Conservation (phyloP, 2,888 invertebrate species). For the Trichopoda pennipes region DNA sequence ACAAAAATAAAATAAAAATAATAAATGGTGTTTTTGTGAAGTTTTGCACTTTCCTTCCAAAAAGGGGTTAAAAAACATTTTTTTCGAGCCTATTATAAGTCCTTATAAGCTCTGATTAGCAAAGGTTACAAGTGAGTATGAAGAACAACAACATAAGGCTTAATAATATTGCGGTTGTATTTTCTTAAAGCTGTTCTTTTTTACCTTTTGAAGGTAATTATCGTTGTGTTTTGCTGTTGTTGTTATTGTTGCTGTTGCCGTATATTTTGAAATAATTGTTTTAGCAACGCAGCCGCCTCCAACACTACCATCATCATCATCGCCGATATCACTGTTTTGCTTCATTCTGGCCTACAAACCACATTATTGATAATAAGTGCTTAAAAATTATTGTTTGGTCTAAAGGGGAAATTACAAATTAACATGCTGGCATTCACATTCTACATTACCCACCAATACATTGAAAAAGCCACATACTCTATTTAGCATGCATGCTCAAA, state of each 20-base stretch:
- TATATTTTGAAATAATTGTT: constrained; percentile 60
- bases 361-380: constrained; percentile 52
- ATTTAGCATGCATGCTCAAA: background rate
- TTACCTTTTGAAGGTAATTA: constrained; percentile 59
- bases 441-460: background rate
- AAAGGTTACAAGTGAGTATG: constrained; percentile 47
- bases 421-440: constrained; percentile 33
- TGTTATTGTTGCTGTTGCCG: constrained; percentile 38
- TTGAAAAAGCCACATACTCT: background rate
- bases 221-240: constrained; percentile 46
- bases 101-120: constrained; percentile 42
- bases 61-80: constrained; percentile 45
- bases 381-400: constrained; percentile 44
- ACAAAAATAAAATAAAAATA: no score
- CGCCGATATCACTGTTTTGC: constrained; percentile 40
- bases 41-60: no score
- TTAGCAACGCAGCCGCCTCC: constrained; percentile 55
- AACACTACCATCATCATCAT: constrained; percentile 25
- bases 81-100: constrained; percentile 49
- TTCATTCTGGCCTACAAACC: constrained; percentile 43
- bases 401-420: constrained; percentile 54
- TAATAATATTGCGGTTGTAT: constrained; percentile 57
- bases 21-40: no score
- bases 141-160: constrained; percentile 55
- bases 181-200: constrained; percentile 27